Evolutionary conservation across 2,797 vertebrate species (phyloP).

Genomic region (Varecia variegata): DNA sequence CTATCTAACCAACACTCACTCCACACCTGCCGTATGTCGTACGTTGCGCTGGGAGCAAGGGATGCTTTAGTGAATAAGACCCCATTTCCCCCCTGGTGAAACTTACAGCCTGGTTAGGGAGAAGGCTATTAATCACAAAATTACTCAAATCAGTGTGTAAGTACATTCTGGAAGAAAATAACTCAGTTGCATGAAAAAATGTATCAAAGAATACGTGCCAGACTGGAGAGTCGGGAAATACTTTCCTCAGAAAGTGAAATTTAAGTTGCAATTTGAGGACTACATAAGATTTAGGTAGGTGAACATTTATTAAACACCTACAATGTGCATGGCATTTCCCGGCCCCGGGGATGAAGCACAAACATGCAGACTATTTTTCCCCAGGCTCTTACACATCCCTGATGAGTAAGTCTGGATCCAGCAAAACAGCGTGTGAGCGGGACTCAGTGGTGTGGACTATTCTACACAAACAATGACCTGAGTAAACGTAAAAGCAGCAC

Average conservation of each 20-base stretch:
- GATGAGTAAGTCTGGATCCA: not conserved
- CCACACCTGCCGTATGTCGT: not conserved
- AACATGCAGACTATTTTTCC: not conserved
- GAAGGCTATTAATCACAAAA: not conserved
- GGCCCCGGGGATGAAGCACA: not conserved
- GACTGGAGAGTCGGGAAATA: not conserved
- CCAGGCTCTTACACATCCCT: not conserved
- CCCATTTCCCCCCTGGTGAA: not conserved
- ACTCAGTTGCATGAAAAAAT: not conserved
- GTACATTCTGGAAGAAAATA: not conserved
- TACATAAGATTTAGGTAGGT: not conserved
- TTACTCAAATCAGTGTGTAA: not conserved
- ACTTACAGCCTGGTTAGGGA: not conserved
- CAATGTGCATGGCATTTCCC: not conserved
- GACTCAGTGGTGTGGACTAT: not conserved
- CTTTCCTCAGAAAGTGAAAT: not conserved
- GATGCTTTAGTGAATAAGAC: not conserved
- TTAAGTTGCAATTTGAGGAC: not conserved
- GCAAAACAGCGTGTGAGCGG: not conserved
- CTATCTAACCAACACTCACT: not conserved
- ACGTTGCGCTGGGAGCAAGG: not conserved
- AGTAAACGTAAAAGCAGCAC: not conserved
- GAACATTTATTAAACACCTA: not conserved
- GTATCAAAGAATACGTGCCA: not conserved
- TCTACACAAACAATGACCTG: not conserved